phyloP scores from a whole-genome alignment of 2,888 invertebrate genomes.

The Synanthedon vespiformis region DNA sequence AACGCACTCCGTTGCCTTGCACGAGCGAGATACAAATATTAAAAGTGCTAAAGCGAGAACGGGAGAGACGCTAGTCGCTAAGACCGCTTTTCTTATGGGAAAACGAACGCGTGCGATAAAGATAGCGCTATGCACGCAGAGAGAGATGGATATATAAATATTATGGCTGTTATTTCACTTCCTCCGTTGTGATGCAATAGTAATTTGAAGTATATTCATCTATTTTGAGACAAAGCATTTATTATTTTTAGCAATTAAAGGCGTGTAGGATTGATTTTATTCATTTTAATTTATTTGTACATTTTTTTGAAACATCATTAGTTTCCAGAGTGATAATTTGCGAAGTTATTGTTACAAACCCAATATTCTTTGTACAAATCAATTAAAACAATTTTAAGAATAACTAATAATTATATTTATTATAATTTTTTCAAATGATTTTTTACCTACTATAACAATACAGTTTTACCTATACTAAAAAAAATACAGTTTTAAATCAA shows the following conservation, averaged over 20 bases:
- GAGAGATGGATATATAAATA: conserved; percentile 62
- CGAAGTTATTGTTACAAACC: too few species aligned
- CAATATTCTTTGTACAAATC: too few species aligned
- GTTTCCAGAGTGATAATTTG: too few species aligned
- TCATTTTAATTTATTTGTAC: too few species aligned
- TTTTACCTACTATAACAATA: too few species aligned
- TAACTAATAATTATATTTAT: too few species aligned
- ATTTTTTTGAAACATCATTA: too few species aligned
- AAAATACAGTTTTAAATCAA: too few species aligned
- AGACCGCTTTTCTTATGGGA: conserved; percentile 34
- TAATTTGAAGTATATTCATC: conserved; percentile 50
- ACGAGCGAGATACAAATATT: conserved; percentile 41
- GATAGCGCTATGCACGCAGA: conserved; percentile 40
- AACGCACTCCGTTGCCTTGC: conserved; percentile 69
- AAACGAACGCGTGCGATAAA: conserved; percentile 41
- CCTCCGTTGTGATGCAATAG: conserved; percentile 68
- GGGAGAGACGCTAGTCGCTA: conserved; percentile 23
- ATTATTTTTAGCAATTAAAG: conserved; percentile 28
- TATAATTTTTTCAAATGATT: too few species aligned
- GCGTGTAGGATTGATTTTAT: too few species aligned
- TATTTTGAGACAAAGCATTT: conserved; percentile 58
- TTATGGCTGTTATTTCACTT: conserved; percentile 70
- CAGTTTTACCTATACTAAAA: too few species aligned
- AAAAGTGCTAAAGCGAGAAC: conserved; percentile 22
- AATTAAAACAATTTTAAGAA: too few species aligned